Conservation (phyloP, 2,113 vertebrate genomes). For the Garra rufa region DNA sequence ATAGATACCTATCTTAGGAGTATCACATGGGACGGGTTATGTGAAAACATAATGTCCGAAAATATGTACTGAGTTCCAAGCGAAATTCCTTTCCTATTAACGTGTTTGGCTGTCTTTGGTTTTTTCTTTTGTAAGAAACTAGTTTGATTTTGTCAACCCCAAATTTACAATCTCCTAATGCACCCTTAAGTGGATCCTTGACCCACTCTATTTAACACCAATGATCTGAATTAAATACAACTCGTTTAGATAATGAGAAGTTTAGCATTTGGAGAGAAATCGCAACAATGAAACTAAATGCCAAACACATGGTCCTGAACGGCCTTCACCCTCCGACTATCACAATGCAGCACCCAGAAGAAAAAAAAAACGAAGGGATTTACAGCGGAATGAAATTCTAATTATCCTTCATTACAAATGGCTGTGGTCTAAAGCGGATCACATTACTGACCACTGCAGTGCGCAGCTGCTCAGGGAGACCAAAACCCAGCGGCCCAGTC, state of each 20-base stretch:
- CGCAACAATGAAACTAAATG: slow-evolving; percentile 10
- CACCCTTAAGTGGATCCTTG: background rate
- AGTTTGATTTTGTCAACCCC: background rate
- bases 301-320: background rate
- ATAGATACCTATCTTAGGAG: background rate
- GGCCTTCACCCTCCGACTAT: slow-evolving; percentile 30
- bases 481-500: slow-evolving; percentile 21
- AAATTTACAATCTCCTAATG: background rate
- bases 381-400: slow-evolving; percentile 30
- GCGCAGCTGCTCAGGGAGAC: slow-evolving; percentile 8
- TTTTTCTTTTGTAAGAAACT: slow-evolving; percentile 12
- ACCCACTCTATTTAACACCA: background rate
- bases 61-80: background rate
- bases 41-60: background rate
- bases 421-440: slow-evolving; percentile 46
- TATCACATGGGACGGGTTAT: background rate
- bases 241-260: background rate
- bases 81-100: slow-evolving; percentile 9
- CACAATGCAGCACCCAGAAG: background rate
- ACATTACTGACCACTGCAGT: slow-evolving; percentile 23
- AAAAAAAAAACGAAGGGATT: background rate
- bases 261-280: background rate
- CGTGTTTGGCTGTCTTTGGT: background rate
- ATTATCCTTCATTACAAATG: slow-evolving; percentile 49
- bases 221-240: background rate